These are phyloP conservation scores for Colostygia pectinataria DNA, from an alignment of 2,888 invertebrate genomes.

Conservation along the genomic window DNA sequence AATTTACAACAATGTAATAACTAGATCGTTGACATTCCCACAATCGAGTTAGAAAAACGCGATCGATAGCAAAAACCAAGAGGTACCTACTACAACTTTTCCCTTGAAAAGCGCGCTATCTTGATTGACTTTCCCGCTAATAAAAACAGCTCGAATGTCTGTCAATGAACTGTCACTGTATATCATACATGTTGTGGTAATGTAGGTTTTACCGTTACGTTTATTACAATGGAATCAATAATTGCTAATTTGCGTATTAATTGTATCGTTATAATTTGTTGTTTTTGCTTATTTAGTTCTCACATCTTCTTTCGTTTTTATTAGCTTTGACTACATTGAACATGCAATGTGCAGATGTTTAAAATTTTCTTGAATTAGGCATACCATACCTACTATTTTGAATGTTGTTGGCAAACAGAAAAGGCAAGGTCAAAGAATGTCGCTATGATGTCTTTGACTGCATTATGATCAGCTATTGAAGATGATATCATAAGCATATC, in stretches of 20 bases:
- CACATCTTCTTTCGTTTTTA: slow-evolving; percentile 1
- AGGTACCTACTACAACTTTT: slow-evolving; percentile 37
- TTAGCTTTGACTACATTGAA: slow-evolving; percentile 1
- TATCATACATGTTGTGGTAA: slow-evolving; percentile 12
- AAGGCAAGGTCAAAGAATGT: too few relatives aligned
- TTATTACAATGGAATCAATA: slow-evolving; percentile 30
- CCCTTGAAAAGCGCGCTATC: slow-evolving; percentile 48
- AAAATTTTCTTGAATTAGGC: neutral
- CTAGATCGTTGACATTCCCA: slow-evolving; percentile 20
- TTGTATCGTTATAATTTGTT: slow-evolving; percentile 4
- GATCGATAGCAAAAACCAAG: slow-evolving; percentile 37
- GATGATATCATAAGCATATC: slow-evolving; percentile 18
- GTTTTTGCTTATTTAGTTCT: slow-evolving; percentile 8
- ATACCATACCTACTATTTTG: too few relatives aligned
- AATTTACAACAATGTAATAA: slow-evolving; percentile 17
- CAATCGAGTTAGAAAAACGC: slow-evolving; percentile 34
- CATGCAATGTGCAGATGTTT: slow-evolving; percentile 32
- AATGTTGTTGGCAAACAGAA: too few relatives aligned
- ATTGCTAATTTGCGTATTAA: slow-evolving; percentile 9
- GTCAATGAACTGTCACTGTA: slow-evolving; percentile 32
- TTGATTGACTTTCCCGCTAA: slow-evolving; percentile 47
- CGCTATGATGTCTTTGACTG: too few relatives aligned
- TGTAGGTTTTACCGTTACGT: slow-evolving; percentile 2
- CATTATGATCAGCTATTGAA: too few relatives aligned
- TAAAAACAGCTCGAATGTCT: slow-evolving; percentile 29